Base-by-base conservation (phyloP, 2,113 vertebrate genomes). In the Aleadryas rufinucha region DNA sequence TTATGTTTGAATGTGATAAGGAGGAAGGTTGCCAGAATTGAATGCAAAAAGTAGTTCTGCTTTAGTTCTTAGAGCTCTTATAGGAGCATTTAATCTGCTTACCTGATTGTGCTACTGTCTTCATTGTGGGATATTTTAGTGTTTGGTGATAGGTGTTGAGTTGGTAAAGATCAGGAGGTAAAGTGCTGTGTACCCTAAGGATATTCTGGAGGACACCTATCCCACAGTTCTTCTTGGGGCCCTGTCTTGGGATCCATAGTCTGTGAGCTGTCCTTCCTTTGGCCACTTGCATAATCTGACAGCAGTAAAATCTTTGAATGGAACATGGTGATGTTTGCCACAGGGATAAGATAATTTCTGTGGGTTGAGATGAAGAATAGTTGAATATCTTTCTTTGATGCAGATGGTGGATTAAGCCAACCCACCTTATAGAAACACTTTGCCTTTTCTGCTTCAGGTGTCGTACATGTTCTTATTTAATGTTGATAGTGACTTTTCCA, bases 1-100 rank as follows among this genome's bases (percentile, higher is more conserved):
- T 93, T 97, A 53, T 87, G 52, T 68, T 84, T 69, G 59, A 49
- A 42, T 10, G 30, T 31, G 45, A 65, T 64, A 13, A 84, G 64
- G 49, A 31, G 47, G 72, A 83, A 79, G 28, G 52, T 65, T 77
- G 61, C 37, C 50, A 59, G 63, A 91, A 72, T 0, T 47, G 56
- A 89, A 23, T 53, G 15, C 50, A 64, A 54, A 63, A 65, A 56
- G 84, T 79, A 70, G 68, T 41, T 74, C n/a, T 84, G 83, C 79
- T 54, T 56, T 78, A 81, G 70, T 76, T 74, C 47, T 17, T 26
- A 7, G 26, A 64, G 53, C 54, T 89, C 64, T 64, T 59, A 27
- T 3, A 6, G 30, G 75, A 84, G 17, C 35, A 41, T 80, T 64
- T 86, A 76, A 42, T 54, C 39, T 44, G 6, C 63, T 84, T 56